Base-by-base conservation (phyloP, 2,888 invertebrate genomes). In the Coelinius sp. region DNA sequence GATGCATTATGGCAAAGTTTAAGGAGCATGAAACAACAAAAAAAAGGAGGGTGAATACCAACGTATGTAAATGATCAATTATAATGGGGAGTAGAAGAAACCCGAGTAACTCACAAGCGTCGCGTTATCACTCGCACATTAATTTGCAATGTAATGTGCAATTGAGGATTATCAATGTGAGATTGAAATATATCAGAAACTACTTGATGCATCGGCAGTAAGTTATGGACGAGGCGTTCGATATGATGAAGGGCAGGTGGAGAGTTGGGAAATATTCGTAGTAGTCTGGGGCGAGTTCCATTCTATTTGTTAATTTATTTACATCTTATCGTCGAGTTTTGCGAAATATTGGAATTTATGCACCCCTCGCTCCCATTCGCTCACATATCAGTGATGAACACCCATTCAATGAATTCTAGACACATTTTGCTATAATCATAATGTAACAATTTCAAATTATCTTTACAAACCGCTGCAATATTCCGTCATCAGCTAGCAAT, bases 1-100 rank as follows among this genome's bases (percentile, higher is more conserved):
- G 46, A 52, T 64, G n/a, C n/a, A 63, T 69, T 68, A 76, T 70
- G 68, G 64, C 64, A 46, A 22, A 67, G 68, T 73, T 65, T 49
- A 74, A 68, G 69, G 71, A 71, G 70, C 69, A 35, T 52, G 56
- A 24, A 27, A 44, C 14, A 44, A 44, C 17, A 49, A 17, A 17
- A n/a, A 66, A 38, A 20, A 41, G 20, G 24, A 31, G 44, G 65
- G 20, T 49, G 46, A 20, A 17, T 49, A 8, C 2, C 20, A 49
- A 20, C 46, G 46, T 6, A 49, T 49, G n/a, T n/a, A 12, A 49
- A 49, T 49, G 17, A 49, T 49, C n/a, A n/a, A n/a, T n/a, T 6
- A 17, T 14, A 49, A 17, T 49, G 17, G 46, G 46, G 17, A 49
- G 46, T 49, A 14, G 46, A 49, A 49, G 31, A 49, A 20, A 20